phyloP scores from a whole-genome alignment of 2,797 vertebrate genomes.

The Melanogrammus aeglefinus region DNA sequence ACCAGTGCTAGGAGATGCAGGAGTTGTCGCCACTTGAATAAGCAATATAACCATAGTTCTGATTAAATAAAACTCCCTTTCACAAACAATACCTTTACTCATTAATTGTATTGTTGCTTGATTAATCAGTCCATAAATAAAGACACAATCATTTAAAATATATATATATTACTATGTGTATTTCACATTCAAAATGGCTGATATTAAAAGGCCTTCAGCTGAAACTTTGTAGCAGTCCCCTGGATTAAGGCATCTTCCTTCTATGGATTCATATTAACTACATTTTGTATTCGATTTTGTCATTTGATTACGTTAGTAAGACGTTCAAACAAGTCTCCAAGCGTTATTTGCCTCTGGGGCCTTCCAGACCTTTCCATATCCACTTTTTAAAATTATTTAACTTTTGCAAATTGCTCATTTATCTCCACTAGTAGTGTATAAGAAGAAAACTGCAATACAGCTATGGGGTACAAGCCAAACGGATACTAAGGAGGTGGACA shows the following conservation, averaged over 20 bases:
- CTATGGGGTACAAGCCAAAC: slow-evolving; percentile 1
- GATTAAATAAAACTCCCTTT: background rate
- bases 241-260: background rate
- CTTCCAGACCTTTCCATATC: background rate
- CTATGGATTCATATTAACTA: background rate
- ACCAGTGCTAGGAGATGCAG: background rate
- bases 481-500: slow-evolving; percentile 3
- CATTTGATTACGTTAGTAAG: background rate
- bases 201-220: no score
- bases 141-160: background rate
- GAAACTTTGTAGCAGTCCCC: background rate
- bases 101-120: background rate
- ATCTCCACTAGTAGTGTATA: background rate
- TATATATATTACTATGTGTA: background rate
- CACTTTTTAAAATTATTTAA: background rate
- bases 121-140: background rate
- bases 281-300: background rate
- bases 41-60: background rate
- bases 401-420: background rate
- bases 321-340: background rate
- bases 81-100: background rate
- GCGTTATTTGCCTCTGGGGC: background rate
- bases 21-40: background rate
- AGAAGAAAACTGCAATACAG: background rate
- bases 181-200: no score